phyloP scores from a whole-genome alignment of 2,888 invertebrate genomes.

The Lamellibrachia columna region DNA sequence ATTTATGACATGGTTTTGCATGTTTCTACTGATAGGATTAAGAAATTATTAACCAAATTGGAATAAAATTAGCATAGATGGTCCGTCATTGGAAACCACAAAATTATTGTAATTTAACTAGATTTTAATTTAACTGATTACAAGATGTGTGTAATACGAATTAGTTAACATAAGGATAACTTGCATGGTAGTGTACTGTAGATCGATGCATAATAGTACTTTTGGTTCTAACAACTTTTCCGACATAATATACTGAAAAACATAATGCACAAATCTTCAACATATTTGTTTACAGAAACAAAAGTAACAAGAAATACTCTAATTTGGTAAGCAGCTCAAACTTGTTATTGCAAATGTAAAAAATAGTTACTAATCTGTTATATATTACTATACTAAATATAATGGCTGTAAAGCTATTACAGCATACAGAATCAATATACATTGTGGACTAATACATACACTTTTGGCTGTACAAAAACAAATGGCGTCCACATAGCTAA shows the following conservation, averaged over 20 bases:
- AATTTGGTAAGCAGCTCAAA: neutral
- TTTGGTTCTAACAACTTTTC: too few relatives aligned
- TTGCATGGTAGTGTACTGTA: neutral
- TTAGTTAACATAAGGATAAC: neutral
- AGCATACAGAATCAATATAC: neutral
- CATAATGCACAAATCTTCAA: neutral
- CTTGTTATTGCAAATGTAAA: neutral
- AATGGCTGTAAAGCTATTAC: neutral
- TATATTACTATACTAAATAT: neutral
- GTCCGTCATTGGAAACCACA: neutral
- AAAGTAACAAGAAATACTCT: neutral
- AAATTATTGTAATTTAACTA: neutral
- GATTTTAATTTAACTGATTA: neutral
- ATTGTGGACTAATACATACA: neutral
- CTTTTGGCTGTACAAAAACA: neutral
- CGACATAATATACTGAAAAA: neutral
- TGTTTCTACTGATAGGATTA: neutral
- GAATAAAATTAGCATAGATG: neutral
- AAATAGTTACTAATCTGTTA: neutral
- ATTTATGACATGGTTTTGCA: neutral
- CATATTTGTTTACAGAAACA: neutral
- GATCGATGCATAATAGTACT: too few relatives aligned
- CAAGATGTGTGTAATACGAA: neutral
- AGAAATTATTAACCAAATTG: neutral
- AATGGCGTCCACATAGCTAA: neutral